phyloP scores from a whole-genome alignment of 2,888 invertebrate genomes.

The Phortica magna region DNA sequence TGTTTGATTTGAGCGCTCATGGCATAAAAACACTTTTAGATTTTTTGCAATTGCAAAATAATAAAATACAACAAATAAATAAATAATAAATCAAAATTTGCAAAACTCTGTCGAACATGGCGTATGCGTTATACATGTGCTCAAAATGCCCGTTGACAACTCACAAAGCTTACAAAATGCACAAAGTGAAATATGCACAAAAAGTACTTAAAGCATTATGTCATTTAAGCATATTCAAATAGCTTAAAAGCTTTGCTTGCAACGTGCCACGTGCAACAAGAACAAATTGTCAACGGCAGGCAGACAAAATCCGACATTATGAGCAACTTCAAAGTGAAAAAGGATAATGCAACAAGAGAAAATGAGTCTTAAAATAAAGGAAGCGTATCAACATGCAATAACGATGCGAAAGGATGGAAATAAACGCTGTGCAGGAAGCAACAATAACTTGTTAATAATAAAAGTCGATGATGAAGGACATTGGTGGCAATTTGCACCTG shows the following conservation, averaged over 20 bases:
- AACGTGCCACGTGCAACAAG: too few relatives aligned
- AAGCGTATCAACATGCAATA: neutral
- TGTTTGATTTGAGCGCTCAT: too few relatives aligned
- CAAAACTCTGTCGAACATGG: too few relatives aligned
- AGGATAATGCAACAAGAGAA: neutral
- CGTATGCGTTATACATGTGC: too few relatives aligned
- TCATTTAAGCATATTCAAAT: neutral
- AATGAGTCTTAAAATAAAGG: neutral
- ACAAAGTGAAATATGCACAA: neutral
- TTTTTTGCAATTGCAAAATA: too few relatives aligned
- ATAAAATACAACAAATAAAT: too few relatives aligned
- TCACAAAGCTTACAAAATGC: neutral
- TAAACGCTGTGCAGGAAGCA: neutral
- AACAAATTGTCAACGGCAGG: neutral
- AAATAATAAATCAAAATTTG: too few relatives aligned
- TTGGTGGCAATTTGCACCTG: conserved; percentile 41
- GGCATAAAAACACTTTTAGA: too few relatives aligned
- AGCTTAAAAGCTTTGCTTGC: neutral
- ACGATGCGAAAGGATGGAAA: neutral
- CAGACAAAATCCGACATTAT: neutral
- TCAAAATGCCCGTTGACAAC: conserved; percentile 2
- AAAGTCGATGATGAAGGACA: conserved; percentile 41
- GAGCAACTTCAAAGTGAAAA: conserved; percentile 12
- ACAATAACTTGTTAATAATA: conserved; percentile 38
- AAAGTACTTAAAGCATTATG: neutral